A percentile compares a stretch with the other conserved stretches of the same genome.
Evolutionary conservation across 2,797 vertebrate species (phyloP).

Genomic region (Phoeniculus purpureus): DNA sequence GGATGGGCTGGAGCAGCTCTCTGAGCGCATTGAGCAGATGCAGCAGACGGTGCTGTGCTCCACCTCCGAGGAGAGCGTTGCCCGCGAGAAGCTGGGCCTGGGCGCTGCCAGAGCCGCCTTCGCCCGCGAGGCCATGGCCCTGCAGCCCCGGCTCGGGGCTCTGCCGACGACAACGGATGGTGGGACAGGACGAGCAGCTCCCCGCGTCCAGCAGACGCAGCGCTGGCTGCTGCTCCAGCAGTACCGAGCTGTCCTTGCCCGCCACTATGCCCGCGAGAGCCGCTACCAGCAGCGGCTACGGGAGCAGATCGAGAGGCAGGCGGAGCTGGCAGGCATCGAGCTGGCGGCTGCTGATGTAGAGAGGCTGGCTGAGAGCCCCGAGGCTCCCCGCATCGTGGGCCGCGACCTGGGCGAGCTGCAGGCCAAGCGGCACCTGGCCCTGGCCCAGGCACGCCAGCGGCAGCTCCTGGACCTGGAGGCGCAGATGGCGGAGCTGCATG

Average conservation of each 20-base stretch:
- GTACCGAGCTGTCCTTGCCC: constrained; percentile 38
- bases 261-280: constrained; percentile 67
- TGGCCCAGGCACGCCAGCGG: constrained; percentile 57
- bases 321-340: constrained; percentile 65
- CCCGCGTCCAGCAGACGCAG: constrained; percentile 63
- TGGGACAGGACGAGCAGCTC: background rate
- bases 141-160: constrained; percentile 49
- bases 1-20: constrained; percentile 60
- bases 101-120: constrained; percentile 39
- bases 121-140: constrained; percentile 1
- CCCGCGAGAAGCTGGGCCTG: constrained; percentile 45
- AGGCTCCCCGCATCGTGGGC: constrained; percentile 63
- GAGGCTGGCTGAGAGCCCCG: constrained; percentile 39
- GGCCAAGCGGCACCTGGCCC: constrained; percentile 55
- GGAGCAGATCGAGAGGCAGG: constrained; percentile 71
- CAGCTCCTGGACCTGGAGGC: constrained; percentile 74
- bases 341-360: constrained; percentile 57
- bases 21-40: constrained; percentile 38
- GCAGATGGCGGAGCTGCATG: constrained; percentile 66
- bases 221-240: constrained; percentile 52
- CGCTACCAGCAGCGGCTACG: constrained; percentile 61
- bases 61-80: constrained; percentile 53
- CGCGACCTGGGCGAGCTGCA: constrained; percentile 61
- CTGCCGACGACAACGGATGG: background rate
- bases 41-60: constrained; percentile 73